These are phyloP conservation scores for Drosophila pandora DNA, from an alignment of 1,140 invertebrate species.

Conservation along the genomic window DNA sequence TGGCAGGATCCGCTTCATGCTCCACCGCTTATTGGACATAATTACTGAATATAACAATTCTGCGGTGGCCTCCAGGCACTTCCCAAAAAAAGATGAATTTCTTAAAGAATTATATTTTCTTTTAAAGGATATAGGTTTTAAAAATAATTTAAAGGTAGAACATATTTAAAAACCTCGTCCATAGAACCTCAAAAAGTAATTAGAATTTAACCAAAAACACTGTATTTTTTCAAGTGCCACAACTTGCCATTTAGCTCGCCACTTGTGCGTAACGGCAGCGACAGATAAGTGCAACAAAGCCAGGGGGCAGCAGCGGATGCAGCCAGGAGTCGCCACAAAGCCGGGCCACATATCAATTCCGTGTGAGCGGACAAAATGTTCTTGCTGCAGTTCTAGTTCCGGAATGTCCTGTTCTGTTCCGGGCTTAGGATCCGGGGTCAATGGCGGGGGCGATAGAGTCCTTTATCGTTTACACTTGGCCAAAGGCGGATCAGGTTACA, in stretches of 20 bases:
- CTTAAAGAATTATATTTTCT: no score
- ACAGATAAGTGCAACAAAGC: slow-evolving; percentile 76
- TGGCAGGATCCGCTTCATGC: slow-evolving; percentile 49
- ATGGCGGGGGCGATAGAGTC: slow-evolving; percentile 7
- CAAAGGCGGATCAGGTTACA: slow-evolving; percentile 28
- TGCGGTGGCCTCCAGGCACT: slow-evolving; percentile 36
- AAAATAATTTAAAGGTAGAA: not conserved
- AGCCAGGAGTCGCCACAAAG: slow-evolving; percentile 23
- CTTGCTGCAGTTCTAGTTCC: slow-evolving; percentile 58
- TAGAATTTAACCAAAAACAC: not conserved
- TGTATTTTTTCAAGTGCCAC: slow-evolving; percentile 6
- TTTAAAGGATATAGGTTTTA: no score
- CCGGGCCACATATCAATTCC: slow-evolving; percentile 75
- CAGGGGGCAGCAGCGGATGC: slow-evolving; percentile 32
- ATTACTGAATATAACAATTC: slow-evolving; percentile 81
- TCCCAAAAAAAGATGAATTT: slow-evolving; percentile 4
- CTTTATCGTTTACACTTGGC: slow-evolving; percentile 69
- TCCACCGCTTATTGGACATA: slow-evolving; percentile 79
- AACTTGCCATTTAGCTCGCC: slow-evolving; percentile 5
- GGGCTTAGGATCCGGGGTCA: slow-evolving; percentile 6
- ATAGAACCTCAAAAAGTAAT: not conserved
- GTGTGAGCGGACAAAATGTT: slow-evolving; percentile 65
- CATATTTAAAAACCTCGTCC: not conserved
- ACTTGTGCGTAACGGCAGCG: slow-evolving; percentile 73
- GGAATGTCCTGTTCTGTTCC: slow-evolving; percentile 2